Conservation (phyloP, 2,888 invertebrate species). For the Xanthostigma xanthostigma region DNA sequence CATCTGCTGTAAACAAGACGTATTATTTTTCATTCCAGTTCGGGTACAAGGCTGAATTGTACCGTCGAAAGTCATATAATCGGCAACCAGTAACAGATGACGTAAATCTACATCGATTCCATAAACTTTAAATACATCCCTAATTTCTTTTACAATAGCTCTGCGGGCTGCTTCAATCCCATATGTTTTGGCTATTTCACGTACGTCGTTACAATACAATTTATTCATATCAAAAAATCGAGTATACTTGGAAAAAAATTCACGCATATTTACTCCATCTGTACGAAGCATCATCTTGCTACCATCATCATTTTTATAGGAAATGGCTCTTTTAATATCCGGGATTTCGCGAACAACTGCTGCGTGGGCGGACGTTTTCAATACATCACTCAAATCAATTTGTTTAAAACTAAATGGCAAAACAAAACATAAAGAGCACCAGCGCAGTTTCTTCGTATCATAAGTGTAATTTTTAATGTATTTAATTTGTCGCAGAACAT, state of each 20-base stretch:
- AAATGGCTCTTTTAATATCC: constrained; percentile 72
- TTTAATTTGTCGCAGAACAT: constrained; percentile 17
- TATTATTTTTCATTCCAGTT: constrained; percentile 74
- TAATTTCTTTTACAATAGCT: constrained; percentile 85
- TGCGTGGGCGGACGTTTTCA: constrained; percentile 52
- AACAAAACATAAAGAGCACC: constrained; percentile 46
- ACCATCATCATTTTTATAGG: constrained; percentile 46
- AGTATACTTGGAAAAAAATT: constrained; percentile 21
- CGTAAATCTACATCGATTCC: constrained; percentile 91
- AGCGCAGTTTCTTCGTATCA: constrained; percentile 58
- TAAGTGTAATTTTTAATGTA: constrained; percentile 45
- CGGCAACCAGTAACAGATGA: constrained; percentile 84
- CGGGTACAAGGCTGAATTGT: constrained; percentile 79
- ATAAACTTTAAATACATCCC: constrained; percentile 92
- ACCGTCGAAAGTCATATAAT: constrained; percentile 97
- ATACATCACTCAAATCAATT: constrained; percentile 60
- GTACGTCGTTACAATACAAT: constrained; percentile 88
- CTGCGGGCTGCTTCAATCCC: constrained; percentile 93
- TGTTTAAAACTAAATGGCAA: constrained; percentile 43
- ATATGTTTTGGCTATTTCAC: constrained; percentile 75
- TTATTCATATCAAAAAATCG: constrained; percentile 58
- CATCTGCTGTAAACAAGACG: constrained; percentile 95
- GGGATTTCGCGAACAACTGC: constrained; percentile 64
- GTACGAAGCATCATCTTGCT: constrained; percentile 64
- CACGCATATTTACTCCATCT: constrained; percentile 84